phyloP scores from a whole-genome alignment of 2,888 invertebrate species.

The Hirtodrosophila duncani region DNA sequence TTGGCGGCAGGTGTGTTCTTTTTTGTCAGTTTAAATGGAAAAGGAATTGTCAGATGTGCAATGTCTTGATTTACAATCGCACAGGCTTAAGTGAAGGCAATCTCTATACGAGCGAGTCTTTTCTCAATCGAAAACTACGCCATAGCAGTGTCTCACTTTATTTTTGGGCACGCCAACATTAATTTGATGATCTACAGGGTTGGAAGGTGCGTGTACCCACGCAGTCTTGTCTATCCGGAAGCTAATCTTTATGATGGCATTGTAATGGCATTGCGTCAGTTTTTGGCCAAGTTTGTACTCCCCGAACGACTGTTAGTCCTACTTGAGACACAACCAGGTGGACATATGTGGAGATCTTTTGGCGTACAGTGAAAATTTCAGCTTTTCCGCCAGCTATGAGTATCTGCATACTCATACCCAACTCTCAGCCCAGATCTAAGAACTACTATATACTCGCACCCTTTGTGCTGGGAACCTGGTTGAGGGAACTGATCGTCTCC shows the following conservation, averaged over 20 bases:
- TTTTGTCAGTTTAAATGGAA: too few species aligned
- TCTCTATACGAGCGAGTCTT: constrained; percentile 20
- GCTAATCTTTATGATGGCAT: constrained; percentile 41
- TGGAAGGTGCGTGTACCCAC: constrained; percentile 48
- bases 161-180: constrained; percentile 32
- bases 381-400: constrained; percentile 35
- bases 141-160: constrained; percentile 27
- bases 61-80: constrained; percentile 38
- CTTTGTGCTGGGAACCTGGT: constrained; percentile 29
- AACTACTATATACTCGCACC: constrained; percentile 42
- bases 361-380: constrained; percentile 16
- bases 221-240: constrained; percentile 39
- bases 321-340: constrained; percentile 4
- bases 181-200: constrained; percentile 34
- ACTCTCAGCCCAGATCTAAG: constrained; percentile 29
- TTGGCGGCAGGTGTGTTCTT: too few species aligned
- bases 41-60: constrained; percentile 28
- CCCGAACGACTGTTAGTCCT: constrained; percentile 27
- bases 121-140: constrained; percentile 19
- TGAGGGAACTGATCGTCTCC: constrained; percentile 18
- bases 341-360: constrained; percentile 43
- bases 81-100: not conserved
- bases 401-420: constrained; percentile 38
- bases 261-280: constrained; percentile 32
- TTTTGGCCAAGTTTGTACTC: constrained; percentile 35